phyloP scores from a whole-genome alignment of 2,113 vertebrate genomes.

The Otolemur garnettii region DNA sequence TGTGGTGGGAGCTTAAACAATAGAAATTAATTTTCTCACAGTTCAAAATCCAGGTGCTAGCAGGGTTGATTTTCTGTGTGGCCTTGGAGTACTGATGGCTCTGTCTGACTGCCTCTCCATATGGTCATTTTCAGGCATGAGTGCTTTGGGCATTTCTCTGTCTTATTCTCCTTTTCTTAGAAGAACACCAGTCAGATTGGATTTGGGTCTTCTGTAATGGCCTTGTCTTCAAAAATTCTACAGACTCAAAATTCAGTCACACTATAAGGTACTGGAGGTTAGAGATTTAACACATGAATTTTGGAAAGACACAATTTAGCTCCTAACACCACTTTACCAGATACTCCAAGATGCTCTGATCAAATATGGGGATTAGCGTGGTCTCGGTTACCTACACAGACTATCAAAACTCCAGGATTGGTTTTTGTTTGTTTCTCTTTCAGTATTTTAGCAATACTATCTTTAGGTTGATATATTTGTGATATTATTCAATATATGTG shows the following conservation, averaged over 20 bases:
- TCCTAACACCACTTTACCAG: not conserved
- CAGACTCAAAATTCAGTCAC: not conserved
- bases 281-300: not conserved
- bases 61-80: not conserved
- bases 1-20: not conserved
- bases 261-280: not conserved
- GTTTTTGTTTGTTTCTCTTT: not conserved
- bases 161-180: not conserved
- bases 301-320: not conserved
- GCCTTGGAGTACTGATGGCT: not conserved
- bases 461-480: not conserved
- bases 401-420: not conserved
- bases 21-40: not conserved
- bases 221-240: not conserved
- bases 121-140: fast-evolving
- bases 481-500: not conserved
- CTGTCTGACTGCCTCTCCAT: not conserved
- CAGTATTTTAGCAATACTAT: not conserved
- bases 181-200: not conserved
- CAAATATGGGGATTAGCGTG: not conserved
- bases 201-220: not conserved
- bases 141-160: not conserved
- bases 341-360: not conserved
- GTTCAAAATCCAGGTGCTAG: not conserved
- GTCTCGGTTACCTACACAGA: not conserved